Conservation (phyloP, 1,140 invertebrate genomes). For the silkworm (Bombyx mori) region DNA sequence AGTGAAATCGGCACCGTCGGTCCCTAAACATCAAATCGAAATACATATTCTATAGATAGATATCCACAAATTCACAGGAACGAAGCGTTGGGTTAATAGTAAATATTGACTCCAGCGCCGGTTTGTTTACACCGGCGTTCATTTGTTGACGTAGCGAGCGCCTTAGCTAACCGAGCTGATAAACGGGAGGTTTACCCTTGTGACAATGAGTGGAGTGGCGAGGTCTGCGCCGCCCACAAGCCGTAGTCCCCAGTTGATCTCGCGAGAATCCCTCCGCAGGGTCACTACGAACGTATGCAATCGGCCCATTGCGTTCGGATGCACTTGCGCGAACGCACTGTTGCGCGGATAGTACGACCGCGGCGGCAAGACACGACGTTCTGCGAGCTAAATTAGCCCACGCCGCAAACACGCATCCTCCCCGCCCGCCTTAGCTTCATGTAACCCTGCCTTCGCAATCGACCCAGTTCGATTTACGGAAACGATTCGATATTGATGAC, state of each 20-base stretch:
- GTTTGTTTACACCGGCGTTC: slow-evolving; percentile 52
- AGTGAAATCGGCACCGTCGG: no score
- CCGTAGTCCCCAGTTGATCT: slow-evolving; percentile 91
- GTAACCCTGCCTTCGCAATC: slow-evolving; percentile 52
- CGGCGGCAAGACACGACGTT: slow-evolving; percentile 51
- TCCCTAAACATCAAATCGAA: no score
- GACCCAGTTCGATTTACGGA: slow-evolving; percentile 54
- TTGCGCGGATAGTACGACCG: slow-evolving; percentile 27
- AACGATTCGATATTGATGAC: slow-evolving; percentile 29
- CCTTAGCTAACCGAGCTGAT: neutral
- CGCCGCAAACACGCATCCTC: slow-evolving; percentile 39
- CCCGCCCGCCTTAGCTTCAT: slow-evolving; percentile 33
- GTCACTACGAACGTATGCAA: slow-evolving; percentile 81
- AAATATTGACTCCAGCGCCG: slow-evolving; percentile 9
- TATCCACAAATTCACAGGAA: no score
- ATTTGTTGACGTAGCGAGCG: neutral
- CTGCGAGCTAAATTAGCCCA: slow-evolving; percentile 53
- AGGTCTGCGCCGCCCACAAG: slow-evolving; percentile 92
- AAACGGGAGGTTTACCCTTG: slow-evolving; percentile 79
- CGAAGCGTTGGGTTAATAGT: no score
- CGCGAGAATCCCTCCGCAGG: slow-evolving; percentile 81
- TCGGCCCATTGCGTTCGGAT: slow-evolving; percentile 68
- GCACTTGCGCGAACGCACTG: slow-evolving; percentile 29
- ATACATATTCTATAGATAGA: no score
- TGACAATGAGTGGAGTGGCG: slow-evolving; percentile 89